These are phyloP conservation scores for Aix galericulata DNA, from an alignment of 2,113 vertebrate genomes.

Conservation along the genomic window DNA sequence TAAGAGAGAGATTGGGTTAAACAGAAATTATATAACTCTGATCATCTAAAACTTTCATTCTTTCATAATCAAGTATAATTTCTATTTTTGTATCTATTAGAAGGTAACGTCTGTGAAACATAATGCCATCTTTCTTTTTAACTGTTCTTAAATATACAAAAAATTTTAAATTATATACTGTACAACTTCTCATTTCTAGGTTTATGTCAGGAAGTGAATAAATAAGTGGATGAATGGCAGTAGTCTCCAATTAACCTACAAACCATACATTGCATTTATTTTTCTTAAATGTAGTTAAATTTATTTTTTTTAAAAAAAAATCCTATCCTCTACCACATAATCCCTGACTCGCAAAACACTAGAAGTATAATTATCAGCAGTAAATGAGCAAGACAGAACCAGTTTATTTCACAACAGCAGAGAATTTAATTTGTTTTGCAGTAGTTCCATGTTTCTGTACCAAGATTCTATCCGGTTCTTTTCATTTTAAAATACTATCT, in stretches of 20 bases:
- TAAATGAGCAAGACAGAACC: background rate
- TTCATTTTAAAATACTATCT: background rate
- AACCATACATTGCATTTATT: background rate
- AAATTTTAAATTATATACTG: background rate
- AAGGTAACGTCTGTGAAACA: background rate
- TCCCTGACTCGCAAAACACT: background rate
- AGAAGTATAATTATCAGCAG: background rate
- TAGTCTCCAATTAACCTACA: background rate
- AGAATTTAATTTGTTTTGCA: background rate
- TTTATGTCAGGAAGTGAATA: background rate
- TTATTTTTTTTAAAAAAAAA: background rate
- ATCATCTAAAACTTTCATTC: background rate
- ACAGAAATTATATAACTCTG: background rate
- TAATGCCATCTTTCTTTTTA: background rate
- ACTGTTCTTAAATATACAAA: background rate
- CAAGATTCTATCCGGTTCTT: background rate
- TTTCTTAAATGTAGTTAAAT: background rate
- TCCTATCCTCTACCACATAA: background rate
- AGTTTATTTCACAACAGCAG: background rate
- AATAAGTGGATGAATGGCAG: background rate
- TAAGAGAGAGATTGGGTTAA: background rate
- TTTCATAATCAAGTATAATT: background rate
- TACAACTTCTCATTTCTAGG: background rate
- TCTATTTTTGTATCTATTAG: background rate
- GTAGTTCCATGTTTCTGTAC: background rate